A percentile compares a stretch with the other conserved stretches of the same genome.
Evolutionary conservation across 2,113 vertebrate genomes (phyloP).

Genomic region (Poeciliopsis turrubarensis): DNA sequence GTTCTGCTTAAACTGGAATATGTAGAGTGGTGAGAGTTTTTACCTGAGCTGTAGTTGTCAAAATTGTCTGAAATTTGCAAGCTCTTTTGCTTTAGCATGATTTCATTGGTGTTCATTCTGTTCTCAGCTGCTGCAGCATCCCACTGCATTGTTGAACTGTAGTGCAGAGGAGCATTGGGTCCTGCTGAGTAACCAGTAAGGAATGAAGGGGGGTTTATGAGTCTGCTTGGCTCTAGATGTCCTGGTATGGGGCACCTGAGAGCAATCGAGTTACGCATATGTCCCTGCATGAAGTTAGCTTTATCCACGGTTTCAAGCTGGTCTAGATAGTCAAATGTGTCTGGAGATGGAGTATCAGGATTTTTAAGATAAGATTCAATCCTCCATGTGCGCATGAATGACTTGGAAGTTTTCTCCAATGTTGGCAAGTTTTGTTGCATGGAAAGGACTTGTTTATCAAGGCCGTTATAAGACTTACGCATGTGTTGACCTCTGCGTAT

Average conservation of each 20-base stretch:
- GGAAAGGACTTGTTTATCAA: constrained; percentile 84
- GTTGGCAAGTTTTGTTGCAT: constrained; percentile 90
- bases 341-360: constrained; percentile 75
- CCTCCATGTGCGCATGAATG: constrained; percentile 89
- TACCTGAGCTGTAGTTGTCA: constrained; percentile 56
- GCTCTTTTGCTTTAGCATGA: constrained; percentile 68
- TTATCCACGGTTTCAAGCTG: constrained; percentile 84
- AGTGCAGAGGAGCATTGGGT: constrained; percentile 49
- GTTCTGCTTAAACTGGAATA: constrained; percentile 78
- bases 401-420: constrained; percentile 88
- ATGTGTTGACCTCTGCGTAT: constrained; percentile 82
- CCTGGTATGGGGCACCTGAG: constrained; percentile 88
- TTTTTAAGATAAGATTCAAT: constrained; percentile 93
- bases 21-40: constrained; percentile 68
- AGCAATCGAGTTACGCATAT: constrained; percentile 86
- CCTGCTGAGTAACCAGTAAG: constrained; percentile 68
- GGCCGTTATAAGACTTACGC: constrained; percentile 87
- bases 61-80: constrained; percentile 73
- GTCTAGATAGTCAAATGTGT: constrained; percentile 80
- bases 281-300: constrained; percentile 81
- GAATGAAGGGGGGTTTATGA: constrained; percentile 80
- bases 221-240: constrained; percentile 85
- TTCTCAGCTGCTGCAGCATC: constrained; percentile 44
- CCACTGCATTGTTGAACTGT: constrained; percentile 72
- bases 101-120: constrained; percentile 58